phyloP scores from a whole-genome alignment of 2,797 vertebrate species.

The Cercopithecus mitis region DNA sequence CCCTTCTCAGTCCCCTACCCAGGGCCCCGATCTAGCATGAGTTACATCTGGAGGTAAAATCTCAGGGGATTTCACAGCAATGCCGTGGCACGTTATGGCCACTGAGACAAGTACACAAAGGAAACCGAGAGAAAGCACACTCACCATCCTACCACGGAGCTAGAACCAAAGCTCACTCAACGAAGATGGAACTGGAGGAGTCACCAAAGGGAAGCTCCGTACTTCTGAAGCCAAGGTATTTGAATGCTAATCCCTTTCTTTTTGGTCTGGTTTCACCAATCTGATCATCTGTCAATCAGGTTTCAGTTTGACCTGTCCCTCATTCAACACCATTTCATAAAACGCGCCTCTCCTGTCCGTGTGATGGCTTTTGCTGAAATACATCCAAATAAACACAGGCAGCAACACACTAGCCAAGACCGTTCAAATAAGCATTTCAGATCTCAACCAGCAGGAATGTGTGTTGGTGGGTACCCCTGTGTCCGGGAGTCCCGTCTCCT shows the following conservation, averaged over 20 bases:
- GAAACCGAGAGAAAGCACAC: neutral
- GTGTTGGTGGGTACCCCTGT: too few relatives aligned
- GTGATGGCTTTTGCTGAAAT: neutral
- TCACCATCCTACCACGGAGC: too few relatives aligned
- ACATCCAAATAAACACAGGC: neutral
- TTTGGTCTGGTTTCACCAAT: neutral
- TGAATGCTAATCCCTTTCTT: neutral
- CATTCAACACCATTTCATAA: neutral
- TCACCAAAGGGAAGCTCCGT: fast-evolving
- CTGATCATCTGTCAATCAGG: neutral
- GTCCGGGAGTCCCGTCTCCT: neutral
- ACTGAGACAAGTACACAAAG: neutral
- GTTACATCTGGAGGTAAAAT: neutral
- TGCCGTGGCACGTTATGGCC: too few relatives aligned
- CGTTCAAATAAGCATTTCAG: fast-evolving
- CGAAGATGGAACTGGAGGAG: neutral
- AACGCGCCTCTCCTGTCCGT: neutral
- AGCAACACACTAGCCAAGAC: neutral
- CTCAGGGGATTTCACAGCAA: neutral
- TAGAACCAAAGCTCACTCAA: neutral
- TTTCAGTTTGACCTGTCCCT: neutral
- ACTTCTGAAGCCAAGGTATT: neutral
- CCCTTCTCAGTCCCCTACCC: neutral
- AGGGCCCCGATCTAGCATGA: neutral
- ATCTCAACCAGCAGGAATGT: fast-evolving